Conservation (phyloP, 2,888 invertebrate species). For the Drosophila lutescens region DNA sequence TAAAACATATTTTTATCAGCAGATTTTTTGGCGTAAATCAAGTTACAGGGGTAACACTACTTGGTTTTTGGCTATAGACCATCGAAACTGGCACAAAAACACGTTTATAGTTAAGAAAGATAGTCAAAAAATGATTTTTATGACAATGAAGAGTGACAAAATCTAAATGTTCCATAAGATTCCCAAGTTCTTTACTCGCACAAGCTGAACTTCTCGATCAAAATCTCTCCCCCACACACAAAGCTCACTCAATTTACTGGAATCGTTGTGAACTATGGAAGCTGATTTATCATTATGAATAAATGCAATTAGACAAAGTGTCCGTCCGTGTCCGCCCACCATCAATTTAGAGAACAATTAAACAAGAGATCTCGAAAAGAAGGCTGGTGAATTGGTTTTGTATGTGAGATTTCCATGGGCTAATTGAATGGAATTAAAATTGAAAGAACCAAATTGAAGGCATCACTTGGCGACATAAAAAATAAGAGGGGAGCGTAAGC, state of each 20-base stretch:
- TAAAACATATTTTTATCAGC: constrained; percentile 23
- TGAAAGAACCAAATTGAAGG: constrained; percentile 67
- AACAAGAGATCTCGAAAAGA: constrained; percentile 38
- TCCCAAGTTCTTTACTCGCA: background rate
- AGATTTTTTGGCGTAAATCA: constrained; percentile 1
- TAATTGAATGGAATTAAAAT: constrained; percentile 77
- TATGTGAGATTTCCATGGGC: constrained; percentile 70
- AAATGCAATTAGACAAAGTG: constrained; percentile 68
- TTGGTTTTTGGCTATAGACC: background rate
- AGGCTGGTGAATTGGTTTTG: constrained; percentile 41
- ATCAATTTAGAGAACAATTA: constrained; percentile 71
- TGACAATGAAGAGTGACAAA: background rate
- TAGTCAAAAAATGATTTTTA: background rate
- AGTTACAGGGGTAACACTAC: background rate
- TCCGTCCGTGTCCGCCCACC: constrained; percentile 59
- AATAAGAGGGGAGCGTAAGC: background rate
- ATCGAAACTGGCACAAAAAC: background rate
- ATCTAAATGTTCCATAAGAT: background rate
- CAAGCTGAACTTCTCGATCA: constrained; percentile 6
- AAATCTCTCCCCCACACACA: constrained; percentile 3
- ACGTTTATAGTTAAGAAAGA: background rate
- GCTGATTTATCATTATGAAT: constrained; percentile 48
- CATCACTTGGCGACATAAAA: constrained; percentile 33
- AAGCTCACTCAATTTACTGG: constrained; percentile 30
- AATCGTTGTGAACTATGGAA: constrained; percentile 24